Evolutionary conservation across 1,140 invertebrate genomes (phyloP).

Genomic region (Procambarus clarkii): DNA sequence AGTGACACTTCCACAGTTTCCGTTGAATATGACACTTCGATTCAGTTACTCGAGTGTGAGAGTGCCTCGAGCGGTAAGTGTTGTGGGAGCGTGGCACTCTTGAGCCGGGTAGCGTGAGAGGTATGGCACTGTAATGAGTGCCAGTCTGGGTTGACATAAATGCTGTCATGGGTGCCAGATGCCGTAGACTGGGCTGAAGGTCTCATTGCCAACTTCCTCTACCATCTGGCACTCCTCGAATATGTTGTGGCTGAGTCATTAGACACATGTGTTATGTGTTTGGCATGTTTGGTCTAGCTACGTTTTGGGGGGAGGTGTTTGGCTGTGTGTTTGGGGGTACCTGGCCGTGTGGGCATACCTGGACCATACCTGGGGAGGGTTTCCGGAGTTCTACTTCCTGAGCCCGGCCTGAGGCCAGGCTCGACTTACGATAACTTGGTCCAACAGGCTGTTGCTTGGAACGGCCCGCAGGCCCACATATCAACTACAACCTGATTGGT

Average conservation of each 20-base stretch:
- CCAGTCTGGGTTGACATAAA: neutral
- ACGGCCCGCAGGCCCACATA: no score
- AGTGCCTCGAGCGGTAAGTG: neutral
- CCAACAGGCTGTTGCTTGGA: no score
- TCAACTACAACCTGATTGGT: no score
- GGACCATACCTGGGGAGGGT: no score
- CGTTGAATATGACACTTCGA: no score
- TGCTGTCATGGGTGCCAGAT: neutral
- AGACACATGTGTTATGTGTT: neutral
- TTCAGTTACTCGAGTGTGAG: no score
- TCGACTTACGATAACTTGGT: no score
- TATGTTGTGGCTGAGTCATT: neutral
- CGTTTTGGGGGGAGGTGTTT: neutral
- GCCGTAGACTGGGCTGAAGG: neutral
- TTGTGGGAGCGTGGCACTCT: neutral
- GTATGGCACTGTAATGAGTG: neutral
- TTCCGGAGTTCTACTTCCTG: no score
- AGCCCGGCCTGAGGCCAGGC: no score
- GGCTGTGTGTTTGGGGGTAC: neutral
- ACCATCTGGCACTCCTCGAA: neutral
- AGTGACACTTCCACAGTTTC: no score
- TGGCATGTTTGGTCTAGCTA: neutral
- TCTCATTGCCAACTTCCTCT: neutral
- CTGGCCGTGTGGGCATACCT: no score
- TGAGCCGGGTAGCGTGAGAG: neutral